phyloP scores from a whole-genome alignment of 1,140 invertebrate species.

The Drosophila teissieri region DNA sequence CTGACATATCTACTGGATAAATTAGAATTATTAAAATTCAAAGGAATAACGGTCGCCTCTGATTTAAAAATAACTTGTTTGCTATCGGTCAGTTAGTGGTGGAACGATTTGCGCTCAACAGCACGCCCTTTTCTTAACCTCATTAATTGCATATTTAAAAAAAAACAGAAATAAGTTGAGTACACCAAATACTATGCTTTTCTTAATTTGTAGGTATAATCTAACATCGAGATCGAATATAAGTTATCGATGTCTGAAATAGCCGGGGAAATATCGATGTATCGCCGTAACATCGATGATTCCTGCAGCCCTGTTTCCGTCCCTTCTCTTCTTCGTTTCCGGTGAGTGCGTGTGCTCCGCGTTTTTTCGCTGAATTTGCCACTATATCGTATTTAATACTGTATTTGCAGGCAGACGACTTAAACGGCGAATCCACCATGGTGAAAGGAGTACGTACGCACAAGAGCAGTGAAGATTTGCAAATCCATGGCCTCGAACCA shows the following conservation, averaged over 20 bases:
- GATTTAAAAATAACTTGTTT: background rate
- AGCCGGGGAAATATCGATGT: background rate
- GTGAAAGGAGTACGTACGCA: conserved; percentile 84
- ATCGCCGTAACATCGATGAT: background rate
- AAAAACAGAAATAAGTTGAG: no score
- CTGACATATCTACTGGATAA: no score
- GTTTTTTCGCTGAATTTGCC: conserved; percentile 9
- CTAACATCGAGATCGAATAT: background rate
- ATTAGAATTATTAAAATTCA: no score
- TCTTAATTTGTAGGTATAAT: no score
- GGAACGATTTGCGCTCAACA: background rate
- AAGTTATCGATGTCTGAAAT: background rate
- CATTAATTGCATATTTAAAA: background rate
- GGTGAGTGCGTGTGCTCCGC: conserved; percentile 16
- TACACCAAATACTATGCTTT: no score
- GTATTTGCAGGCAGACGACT: conserved; percentile 7
- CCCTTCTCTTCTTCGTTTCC: conserved; percentile 18
- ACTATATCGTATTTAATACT: background rate
- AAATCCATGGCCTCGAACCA: conserved; percentile 48
- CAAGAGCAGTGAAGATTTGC: conserved; percentile 49
- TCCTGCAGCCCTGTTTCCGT: background rate
- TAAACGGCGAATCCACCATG: conserved; percentile 77
- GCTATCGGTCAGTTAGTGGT: background rate
- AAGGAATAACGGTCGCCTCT: no score
- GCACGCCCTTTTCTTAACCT: background rate